Percentiles rank a stretch among this genome's conserved stretches.
Conservation (phyloP, 1,140 invertebrate genomes). For the Drosophila kohkoa region DNA sequence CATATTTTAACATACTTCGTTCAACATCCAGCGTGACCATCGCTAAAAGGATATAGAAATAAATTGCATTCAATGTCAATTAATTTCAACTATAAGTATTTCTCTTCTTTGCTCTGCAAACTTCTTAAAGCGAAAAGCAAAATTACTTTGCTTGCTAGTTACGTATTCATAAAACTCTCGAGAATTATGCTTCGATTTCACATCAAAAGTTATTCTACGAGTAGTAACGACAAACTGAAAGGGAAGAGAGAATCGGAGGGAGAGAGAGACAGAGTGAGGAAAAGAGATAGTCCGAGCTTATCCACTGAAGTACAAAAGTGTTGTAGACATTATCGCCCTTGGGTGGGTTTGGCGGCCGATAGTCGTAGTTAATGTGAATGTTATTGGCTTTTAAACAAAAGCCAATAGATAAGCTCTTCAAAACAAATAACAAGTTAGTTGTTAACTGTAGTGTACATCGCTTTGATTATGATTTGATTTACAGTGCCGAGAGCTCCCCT, state of each 20-base stretch:
- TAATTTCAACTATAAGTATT: not conserved
- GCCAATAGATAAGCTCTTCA: slow-evolving; percentile 39
- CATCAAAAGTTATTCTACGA: no score
- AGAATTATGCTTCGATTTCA: slow-evolving; percentile 16
- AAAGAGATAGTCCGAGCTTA: slow-evolving; percentile 30
- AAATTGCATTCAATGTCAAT: not conserved
- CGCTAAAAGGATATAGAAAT: not conserved
- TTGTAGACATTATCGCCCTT: slow-evolving; percentile 29
- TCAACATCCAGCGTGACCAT: no score
- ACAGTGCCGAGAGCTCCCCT: slow-evolving; percentile 10
- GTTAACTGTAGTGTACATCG: slow-evolving; percentile 38
- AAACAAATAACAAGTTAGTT: slow-evolving; percentile 45
- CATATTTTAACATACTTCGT: not conserved
- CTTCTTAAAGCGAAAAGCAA: not conserved
- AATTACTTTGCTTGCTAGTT: slow-evolving; percentile 5
- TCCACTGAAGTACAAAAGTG: slow-evolving; percentile 7
- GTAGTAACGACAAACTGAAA: no score
- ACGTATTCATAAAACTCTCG: not conserved
- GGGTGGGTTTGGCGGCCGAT: slow-evolving; percentile 21
- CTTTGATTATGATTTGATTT: slow-evolving; percentile 50
- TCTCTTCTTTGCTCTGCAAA: not conserved
- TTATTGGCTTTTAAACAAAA: slow-evolving; percentile 52
- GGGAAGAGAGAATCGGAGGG: no score
- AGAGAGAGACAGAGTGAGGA: not conserved
- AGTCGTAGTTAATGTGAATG: slow-evolving; percentile 33